These are phyloP conservation scores for Apodemus speciosus DNA, from an alignment of 2,113 vertebrate species.

Conservation along the genomic window DNA sequence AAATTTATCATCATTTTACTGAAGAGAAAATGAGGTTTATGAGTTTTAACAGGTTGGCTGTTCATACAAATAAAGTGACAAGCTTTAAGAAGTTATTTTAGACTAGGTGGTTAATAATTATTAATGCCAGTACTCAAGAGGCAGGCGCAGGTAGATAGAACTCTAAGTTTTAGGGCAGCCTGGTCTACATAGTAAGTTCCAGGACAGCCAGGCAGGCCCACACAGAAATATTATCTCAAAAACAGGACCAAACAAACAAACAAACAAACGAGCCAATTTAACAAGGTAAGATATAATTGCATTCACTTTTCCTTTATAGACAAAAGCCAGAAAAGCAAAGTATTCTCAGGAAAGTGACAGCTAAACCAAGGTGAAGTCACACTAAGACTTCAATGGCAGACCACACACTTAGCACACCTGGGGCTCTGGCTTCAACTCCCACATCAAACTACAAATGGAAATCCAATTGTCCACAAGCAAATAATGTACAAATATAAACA, in stretches of 20 bases:
- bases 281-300: constrained; percentile 16
- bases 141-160: background rate
- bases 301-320: constrained; percentile 25
- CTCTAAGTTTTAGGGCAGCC: background rate
- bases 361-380: background rate
- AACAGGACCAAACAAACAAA: background rate
- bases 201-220: background rate
- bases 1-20: constrained; percentile 18
- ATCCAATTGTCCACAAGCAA: background rate
- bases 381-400: background rate
- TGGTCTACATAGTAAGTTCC: background rate
- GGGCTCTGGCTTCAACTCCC: background rate
- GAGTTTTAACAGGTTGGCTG: constrained; percentile 41
- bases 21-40: background rate
- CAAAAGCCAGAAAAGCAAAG: constrained; percentile 33
- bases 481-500: background rate
- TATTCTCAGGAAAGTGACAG: background rate
- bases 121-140: background rate
- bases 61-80: background rate
- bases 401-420: background rate
- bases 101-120: background rate
- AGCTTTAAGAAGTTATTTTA: constrained; percentile 30
- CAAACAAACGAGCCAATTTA: background rate
- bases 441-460: background rate
- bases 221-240: background rate